Base-by-base conservation (phyloP, 2,888 invertebrate genomes). In the Drosophila histrio region DNA sequence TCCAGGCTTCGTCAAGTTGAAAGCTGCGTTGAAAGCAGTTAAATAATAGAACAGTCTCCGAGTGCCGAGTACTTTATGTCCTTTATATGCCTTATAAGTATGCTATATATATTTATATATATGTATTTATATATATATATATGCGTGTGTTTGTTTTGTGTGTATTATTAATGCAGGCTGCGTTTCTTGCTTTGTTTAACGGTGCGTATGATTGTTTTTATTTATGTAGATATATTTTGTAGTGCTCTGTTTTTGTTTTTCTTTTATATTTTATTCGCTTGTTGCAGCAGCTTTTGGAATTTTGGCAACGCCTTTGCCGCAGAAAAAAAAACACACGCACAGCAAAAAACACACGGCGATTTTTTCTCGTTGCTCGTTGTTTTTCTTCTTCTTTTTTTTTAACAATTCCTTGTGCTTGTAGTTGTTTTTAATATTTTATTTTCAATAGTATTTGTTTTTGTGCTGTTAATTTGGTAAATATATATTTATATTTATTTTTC, bases 21-120 rank as follows among this genome's bases (percentile, higher is more conserved):
- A 81, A 52, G 63, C 47, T 60, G 58, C 26, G 83, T 81, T 85
- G 85, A 85, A 85, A 77, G 85, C 85, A 83, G 82, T 83, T 83
- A 83, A 83, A 83, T 83, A 83, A 83, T 83, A 83, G 75, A 83
- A 75, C 69, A 83, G 82, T 62, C 75, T 65, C 49, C 54, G n/a
- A 57, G 63, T 67, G 62, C 60, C 62, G 41, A 39, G 53, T 67
- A 56, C 28, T 47, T 47, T 52, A 24, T 62, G 59, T 73, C 54
- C 71, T 52, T 64, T 72, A 63, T 72, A 72, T 72, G n/a, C 15
- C 59, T 70, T 52, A 43, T 9, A 43, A 65, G 34, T 34, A 39
- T 54, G 32, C 34, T 7, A 13, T 39, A 21, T 34, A 34, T 15
- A 2, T 32, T 15, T 39, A 15, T 49, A 24, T 28, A 6, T 47